phyloP scores from a whole-genome alignment of 2,113 vertebrate genomes.

The Dunckerocampus dactyliophorus region DNA sequence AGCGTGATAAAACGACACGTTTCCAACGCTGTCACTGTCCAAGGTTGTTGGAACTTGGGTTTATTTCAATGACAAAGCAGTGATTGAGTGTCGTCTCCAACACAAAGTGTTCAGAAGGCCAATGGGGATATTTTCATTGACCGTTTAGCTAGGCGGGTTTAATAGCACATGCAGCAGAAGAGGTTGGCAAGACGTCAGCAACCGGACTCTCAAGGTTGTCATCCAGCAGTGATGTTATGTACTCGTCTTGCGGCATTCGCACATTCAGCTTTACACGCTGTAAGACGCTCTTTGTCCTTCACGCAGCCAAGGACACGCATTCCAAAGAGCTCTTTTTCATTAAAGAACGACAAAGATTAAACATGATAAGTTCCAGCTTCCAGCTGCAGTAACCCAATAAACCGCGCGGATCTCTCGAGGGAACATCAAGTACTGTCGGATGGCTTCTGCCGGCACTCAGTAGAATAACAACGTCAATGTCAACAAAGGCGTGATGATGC shows the following conservation, averaged over 20 bases:
- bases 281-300: background rate
- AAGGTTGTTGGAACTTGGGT: too few species aligned
- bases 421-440: conserved; percentile 1
- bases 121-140: too few species aligned
- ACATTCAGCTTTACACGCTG: background rate
- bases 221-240: background rate
- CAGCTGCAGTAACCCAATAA: background rate
- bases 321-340: background rate
- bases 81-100: too few species aligned
- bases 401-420: background rate
- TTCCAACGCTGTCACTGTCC: too few species aligned
- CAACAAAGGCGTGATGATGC: conserved; percentile 27
- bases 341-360: background rate
- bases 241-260: background rate
- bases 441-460: conserved; percentile 8
- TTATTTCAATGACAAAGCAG: too few species aligned
- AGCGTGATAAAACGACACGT: too few species aligned
- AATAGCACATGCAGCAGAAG: too few species aligned
- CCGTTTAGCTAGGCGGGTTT: too few species aligned
- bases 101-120: too few species aligned
- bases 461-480: conserved; percentile 6
- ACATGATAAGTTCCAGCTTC: background rate
- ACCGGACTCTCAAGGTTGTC: background rate
- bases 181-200: too few species aligned
- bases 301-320: background rate